Evolutionary conservation across 1,140 invertebrate species (phyloP).

Genomic region (Lordiphosa mommai): DNA sequence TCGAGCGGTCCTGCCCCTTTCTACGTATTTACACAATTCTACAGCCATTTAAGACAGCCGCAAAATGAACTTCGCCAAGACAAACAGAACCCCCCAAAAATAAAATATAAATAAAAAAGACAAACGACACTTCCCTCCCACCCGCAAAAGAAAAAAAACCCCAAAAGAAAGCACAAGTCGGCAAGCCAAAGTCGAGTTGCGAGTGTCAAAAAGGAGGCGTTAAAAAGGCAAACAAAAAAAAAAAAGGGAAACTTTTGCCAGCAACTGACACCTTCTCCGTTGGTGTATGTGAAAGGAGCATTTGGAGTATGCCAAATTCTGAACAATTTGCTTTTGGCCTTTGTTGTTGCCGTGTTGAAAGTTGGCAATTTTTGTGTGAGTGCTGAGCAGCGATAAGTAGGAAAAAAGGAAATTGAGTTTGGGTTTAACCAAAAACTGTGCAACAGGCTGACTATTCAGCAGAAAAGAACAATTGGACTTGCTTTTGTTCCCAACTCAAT

Average conservation of each 20-base stretch:
- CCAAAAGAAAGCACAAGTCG: conserved; percentile 8
- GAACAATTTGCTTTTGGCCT: conserved; percentile 48
- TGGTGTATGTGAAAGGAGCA: conserved; percentile 9
- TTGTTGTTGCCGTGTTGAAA: conserved; percentile 3
- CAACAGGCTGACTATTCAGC: no score
- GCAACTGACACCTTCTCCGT: conserved; percentile 43
- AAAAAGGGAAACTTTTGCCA: conserved; percentile 28
- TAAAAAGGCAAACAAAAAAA: conserved; percentile 31
- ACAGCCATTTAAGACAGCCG: conserved; percentile 60
- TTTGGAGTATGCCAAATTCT: conserved; percentile 26
- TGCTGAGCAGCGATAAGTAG: no score
- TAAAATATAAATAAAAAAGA: neutral
- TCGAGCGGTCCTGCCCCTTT: conserved; percentile 20
- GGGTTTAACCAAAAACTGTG: no score
- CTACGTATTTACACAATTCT: conserved; percentile 67
- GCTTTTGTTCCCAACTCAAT: no score
- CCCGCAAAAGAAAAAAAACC: conserved; percentile 26
- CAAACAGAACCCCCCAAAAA: conserved; percentile 14
- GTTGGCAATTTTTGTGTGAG: neutral
- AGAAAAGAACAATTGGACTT: no score
- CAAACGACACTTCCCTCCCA: neutral
- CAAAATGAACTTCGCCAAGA: conserved; percentile 63
- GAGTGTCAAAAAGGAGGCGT: conserved; percentile 27
- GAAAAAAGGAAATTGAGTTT: no score
- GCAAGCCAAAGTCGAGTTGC: conserved; percentile 48